A percentile compares a stretch with the other conserved stretches of the same genome.
phyloP scores from a whole-genome alignment of 2,113 vertebrate species.

The Oenanthe melanoleuca region DNA sequence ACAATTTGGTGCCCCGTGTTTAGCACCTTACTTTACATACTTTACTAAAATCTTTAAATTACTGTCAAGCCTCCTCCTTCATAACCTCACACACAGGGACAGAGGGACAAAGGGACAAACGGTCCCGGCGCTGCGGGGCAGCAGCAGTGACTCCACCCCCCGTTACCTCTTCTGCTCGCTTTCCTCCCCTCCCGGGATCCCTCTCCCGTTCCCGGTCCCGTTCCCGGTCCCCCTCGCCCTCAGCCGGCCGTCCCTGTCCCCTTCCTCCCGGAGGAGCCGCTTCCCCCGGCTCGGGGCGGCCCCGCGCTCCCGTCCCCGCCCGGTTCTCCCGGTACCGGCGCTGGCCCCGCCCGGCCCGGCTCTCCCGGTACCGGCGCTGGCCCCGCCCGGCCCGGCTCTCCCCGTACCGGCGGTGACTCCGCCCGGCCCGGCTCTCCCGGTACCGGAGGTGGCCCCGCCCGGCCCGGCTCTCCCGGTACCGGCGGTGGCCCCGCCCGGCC shows the following conservation, averaged over 20 bases:
- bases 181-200: not conserved
- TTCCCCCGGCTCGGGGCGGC: too few relatives aligned
- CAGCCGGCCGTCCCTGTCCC: not conserved
- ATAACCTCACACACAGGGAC: not conserved
- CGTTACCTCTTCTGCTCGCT: not conserved
- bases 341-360: too few relatives aligned
- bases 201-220: not conserved
- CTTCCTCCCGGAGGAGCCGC: not conserved
- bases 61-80: too few relatives aligned
- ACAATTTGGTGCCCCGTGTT: too few relatives aligned
- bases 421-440: too few relatives aligned
- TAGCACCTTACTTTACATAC: too few relatives aligned
- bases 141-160: not conserved
- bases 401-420: not conserved
- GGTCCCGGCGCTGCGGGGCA: not conserved
- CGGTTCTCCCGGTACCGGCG: not conserved
- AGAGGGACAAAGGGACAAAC: not conserved
- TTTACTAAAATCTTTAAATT: too few relatives aligned
- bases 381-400: not conserved
- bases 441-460: too few relatives aligned
- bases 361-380: too few relatives aligned
- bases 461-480: accelerated
- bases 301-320: too few relatives aligned
- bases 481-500: too few relatives aligned
- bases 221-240: not conserved